Percentiles rank a stretch among this genome's conserved stretches.
These are phyloP conservation scores for Eretmochelys imbricata DNA, from an alignment of 2,113 vertebrate genomes.

Conservation along the genomic window DNA sequence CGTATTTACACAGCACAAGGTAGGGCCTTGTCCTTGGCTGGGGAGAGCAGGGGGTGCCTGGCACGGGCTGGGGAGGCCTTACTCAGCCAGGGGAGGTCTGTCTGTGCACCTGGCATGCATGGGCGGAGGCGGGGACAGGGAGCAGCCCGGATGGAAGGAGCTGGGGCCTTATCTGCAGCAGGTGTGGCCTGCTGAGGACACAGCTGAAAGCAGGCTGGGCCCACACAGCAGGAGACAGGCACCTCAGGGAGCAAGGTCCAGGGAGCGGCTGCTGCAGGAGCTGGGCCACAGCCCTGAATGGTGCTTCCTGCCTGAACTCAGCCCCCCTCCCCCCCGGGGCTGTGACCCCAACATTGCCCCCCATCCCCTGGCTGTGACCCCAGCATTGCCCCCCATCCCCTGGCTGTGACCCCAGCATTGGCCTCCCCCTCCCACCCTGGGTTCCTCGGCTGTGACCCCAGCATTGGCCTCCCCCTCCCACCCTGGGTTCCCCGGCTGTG, in stretches of 20 bases:
- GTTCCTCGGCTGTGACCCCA: too few species aligned
- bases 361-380: too few species aligned
- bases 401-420: not conserved
- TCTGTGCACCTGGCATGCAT: not conserved
- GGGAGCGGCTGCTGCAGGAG: not conserved
- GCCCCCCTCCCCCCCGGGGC: not conserved
- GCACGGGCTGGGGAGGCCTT: not conserved
- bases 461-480: too few species aligned
- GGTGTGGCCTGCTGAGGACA: not conserved
- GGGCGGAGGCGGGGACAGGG: not conserved
- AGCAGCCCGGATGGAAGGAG: not conserved
- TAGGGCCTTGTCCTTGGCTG: accelerated
- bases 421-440: too few species aligned
- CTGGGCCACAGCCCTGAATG: not conserved
- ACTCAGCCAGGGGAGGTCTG: not conserved
- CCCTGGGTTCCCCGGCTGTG: not conserved
- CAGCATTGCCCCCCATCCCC: too few species aligned
- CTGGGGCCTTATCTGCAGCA: not conserved
- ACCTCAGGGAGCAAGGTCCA: conserved; percentile 22
- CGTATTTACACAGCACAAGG: accelerated
- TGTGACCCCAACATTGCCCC: too few species aligned
- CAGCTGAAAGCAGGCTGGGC: too few species aligned
- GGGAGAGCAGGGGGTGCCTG: not conserved
- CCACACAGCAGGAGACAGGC: not conserved
- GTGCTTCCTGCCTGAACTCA: not conserved